These are phyloP conservation scores for Sorex fumeus DNA, from an alignment of 2,113 vertebrate genomes.

Conservation along the genomic window DNA sequence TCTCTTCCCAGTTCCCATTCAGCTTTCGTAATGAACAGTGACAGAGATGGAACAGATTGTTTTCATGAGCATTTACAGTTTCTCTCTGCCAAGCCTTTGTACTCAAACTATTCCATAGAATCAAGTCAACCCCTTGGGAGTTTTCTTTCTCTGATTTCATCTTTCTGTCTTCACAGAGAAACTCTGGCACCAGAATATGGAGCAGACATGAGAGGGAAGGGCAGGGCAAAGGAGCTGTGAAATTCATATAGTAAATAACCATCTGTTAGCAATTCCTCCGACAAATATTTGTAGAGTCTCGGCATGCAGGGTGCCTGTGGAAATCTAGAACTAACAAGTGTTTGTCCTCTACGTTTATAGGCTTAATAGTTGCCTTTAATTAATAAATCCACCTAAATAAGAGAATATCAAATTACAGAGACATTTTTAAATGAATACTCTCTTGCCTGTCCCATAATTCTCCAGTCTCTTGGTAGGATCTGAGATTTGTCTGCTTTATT, in stretches of 20 bases:
- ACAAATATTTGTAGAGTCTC: conserved; percentile 53
- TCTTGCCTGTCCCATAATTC: neutral
- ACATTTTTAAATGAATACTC: neutral
- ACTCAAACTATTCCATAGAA: conserved; percentile 65
- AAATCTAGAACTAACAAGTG: neutral
- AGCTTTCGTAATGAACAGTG: conserved; percentile 60
- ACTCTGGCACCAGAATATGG: conserved; percentile 64
- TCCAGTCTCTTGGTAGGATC: neutral
- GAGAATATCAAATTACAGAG: conserved; percentile 38
- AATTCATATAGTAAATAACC: conserved; percentile 60
- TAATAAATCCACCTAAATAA: neutral
- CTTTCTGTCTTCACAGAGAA: conserved; percentile 66
- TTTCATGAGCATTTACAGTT: conserved; percentile 70
- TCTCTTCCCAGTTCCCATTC: neutral
- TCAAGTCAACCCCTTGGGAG: conserved; percentile 62
- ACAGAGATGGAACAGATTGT: conserved; percentile 72
- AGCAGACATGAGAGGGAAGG: conserved; percentile 50
- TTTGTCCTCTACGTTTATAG: neutral
- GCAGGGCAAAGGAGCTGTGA: conserved; percentile 19
- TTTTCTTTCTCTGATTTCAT: conserved; percentile 66
- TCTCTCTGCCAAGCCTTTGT: conserved; percentile 68
- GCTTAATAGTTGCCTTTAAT: neutral
- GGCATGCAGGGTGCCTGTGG: neutral
- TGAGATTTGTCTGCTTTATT: neutral
- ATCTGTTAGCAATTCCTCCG: conserved; percentile 70